Base-by-base conservation (phyloP, 2,113 vertebrate genomes). In the Oenanthe oenanthe region DNA sequence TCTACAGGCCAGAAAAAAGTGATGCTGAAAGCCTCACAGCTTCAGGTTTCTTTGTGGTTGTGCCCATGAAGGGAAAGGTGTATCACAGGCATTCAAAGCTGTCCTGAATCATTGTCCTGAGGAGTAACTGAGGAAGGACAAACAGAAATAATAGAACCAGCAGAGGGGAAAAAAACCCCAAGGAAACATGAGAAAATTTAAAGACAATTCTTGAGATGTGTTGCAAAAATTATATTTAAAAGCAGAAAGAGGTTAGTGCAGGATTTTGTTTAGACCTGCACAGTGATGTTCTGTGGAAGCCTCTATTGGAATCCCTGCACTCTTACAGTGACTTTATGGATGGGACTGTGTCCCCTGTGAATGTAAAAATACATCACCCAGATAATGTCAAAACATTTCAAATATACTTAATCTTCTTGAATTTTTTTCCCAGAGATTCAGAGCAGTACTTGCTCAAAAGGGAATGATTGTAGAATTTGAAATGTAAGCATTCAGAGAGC, bases 401-500 rank as follows among this genome's bases (percentile, higher is more conserved):
- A 88, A 88, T 43, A 60, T 53, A 88, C 25, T 80, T 80, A 62
- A 79, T 92, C 0, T 10, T 53, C 60, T 42, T 17, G 15, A 85
- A 16, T 92, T 93, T 96, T 94, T 71, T 67, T 85, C 17, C 51
- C 67, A 74, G 63, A 88, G 21, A 63, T 77, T 88, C 62, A 90
- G 26, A 85, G 76, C 13, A 86, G 51, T 36, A 74, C 67, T 90
- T 74, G 36, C 48, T 93, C 85, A 92, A 95, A 95, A 47, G 48
- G 45, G 51, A 94, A 74, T 74, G 73, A 94, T 65, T 90, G 72
- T 82, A 56, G 82, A 93, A 92, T 90, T 72, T 78, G 13, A 95
- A 95, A 95, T 80, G 65, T 67, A 96, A 94, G 90, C n/a, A 88
- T 88, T 90, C 57, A 72, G 72, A 85, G 53, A 88, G 48, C 6